A percentile compares a stretch with the other conserved stretches of the same genome.
phyloP scores from a whole-genome alignment of 2,113 vertebrate genomes.

The Ramphastos sulfuratus region DNA sequence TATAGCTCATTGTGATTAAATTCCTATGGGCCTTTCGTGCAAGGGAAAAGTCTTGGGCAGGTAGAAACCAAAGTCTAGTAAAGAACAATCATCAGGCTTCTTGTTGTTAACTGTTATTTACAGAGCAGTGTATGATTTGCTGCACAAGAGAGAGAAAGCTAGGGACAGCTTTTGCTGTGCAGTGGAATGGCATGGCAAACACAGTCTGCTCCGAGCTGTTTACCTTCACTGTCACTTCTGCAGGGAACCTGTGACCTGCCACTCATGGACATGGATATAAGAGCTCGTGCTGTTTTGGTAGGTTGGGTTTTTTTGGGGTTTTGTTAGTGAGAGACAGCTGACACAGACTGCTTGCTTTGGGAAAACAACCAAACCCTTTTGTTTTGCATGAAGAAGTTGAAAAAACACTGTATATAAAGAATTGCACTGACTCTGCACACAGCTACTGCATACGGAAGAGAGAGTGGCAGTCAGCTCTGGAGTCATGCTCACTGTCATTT shows the following conservation, averaged over 20 bases:
- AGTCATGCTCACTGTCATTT: neutral
- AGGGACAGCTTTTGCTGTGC: slow-evolving; percentile 15
- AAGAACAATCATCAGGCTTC: neutral
- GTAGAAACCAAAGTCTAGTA: neutral
- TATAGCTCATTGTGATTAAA: neutral
- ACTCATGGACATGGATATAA: neutral
- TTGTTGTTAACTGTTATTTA: slow-evolving; percentile 20
- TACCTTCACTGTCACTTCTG: slow-evolving; percentile 27
- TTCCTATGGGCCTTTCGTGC: neutral
- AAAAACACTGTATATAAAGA: slow-evolving; percentile 31
- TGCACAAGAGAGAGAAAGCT: neutral
- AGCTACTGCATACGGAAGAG: slow-evolving; percentile 13
- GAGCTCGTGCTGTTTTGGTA: slow-evolving; percentile 32
- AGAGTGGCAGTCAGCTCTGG: neutral
- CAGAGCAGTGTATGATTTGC: slow-evolving; percentile 11
- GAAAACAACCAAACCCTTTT: slow-evolving; percentile 60
- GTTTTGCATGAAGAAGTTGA: slow-evolving; percentile 20
- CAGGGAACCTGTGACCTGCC: slow-evolving; percentile 54
- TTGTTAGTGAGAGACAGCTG: slow-evolving; percentile 38
- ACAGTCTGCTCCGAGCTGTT: neutral
- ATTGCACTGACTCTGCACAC: slow-evolving; percentile 61
- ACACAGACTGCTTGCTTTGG: slow-evolving; percentile 59
- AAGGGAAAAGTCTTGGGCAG: neutral
- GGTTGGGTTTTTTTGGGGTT: neutral
- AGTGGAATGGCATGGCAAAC: slow-evolving; percentile 36